Evolutionary conservation across 2,113 vertebrate genomes (phyloP).

Genomic region (Ctenodactylus gundi): DNA sequence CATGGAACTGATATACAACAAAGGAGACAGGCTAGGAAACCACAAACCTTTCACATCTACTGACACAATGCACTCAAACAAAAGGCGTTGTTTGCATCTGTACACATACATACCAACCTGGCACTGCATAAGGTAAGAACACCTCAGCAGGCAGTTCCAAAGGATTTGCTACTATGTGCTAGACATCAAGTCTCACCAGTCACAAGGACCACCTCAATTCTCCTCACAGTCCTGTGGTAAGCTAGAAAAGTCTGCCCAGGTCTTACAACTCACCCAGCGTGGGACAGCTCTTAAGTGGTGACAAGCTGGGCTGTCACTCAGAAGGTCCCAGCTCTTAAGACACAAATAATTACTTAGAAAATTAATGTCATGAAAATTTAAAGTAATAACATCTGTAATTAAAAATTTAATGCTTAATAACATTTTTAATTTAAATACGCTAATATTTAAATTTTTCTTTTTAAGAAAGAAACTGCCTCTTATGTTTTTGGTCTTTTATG

Average conservation of each 20-base stretch:
- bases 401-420: too few species aligned
- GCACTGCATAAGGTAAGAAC: neutral
- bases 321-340: neutral
- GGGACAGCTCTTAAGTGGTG: neutral
- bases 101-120: neutral
- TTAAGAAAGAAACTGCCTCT: neutral
- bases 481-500: neutral
- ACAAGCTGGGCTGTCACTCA: neutral
- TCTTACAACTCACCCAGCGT: neutral
- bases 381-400: too few species aligned
- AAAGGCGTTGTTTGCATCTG: neutral
- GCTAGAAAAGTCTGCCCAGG: neutral
- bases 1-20: neutral
- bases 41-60: neutral
- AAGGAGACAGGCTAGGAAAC: neutral
- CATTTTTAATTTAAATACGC: too few species aligned
- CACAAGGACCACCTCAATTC: neutral
- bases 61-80: neutral
- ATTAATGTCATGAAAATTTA: too few species aligned
- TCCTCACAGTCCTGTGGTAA: neutral
- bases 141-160: neutral
- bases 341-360: too few species aligned
- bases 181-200: neutral
- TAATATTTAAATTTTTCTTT: too few species aligned
- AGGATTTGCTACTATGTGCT: neutral